These are phyloP conservation scores for Diuraphis noxia DNA, from an alignment of 1,140 invertebrate genomes.

Conservation along the genomic window DNA sequence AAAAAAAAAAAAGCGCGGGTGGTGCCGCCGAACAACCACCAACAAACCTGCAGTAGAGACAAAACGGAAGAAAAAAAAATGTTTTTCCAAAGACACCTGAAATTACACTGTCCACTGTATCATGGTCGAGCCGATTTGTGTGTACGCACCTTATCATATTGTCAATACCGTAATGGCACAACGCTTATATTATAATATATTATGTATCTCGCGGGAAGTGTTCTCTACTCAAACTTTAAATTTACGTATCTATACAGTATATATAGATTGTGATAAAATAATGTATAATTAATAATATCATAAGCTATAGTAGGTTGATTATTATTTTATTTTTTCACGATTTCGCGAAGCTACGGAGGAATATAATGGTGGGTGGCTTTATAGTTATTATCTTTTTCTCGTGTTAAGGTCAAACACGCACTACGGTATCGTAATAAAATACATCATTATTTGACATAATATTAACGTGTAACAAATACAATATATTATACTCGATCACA, in stretches of 20 bases:
- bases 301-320: neutral
- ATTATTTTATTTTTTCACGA: neutral
- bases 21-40: no score
- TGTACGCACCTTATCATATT: neutral
- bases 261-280: neutral
- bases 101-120: neutral
- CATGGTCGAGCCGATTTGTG: neutral
- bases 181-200: neutral
- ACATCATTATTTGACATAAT: neutral
- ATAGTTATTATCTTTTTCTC: neutral
- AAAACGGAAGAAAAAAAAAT: neutral
- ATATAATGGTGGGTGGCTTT: neutral
- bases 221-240: neutral
- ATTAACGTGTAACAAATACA: neutral
- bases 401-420: neutral
- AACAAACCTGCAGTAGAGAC: no score
- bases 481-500: neutral
- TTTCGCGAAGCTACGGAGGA: neutral
- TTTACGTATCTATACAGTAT: neutral
- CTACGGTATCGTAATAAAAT: neutral
- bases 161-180: neutral
- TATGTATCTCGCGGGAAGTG: neutral
- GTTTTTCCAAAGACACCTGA: neutral
- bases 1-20: no score
- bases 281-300: neutral